Evolutionary conservation across 2,797 vertebrate species (phyloP).

Genomic region (Hydrophis major): DNA sequence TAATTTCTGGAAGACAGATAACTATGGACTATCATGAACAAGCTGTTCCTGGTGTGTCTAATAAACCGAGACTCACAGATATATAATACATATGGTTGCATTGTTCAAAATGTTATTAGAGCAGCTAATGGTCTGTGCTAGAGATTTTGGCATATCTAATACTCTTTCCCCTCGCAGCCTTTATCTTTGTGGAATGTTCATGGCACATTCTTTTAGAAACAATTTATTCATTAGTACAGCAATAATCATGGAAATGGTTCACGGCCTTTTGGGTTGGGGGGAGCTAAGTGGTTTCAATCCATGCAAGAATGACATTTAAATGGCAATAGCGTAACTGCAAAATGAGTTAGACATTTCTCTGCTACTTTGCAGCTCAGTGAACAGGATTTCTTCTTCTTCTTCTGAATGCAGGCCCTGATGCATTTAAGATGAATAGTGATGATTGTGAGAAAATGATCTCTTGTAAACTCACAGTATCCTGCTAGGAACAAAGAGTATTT

Average conservation of each 20-base stretch:
- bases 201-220: slow-evolving; percentile 28
- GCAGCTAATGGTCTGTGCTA: not conserved
- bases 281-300: slow-evolving; percentile 57
- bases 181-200: slow-evolving; percentile 42
- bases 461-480: slow-evolving; percentile 69
- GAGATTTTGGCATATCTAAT: not conserved
- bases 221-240: slow-evolving; percentile 62
- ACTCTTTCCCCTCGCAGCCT: not conserved
- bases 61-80: not conserved
- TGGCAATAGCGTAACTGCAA: slow-evolving; percentile 71
- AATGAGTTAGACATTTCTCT: slow-evolving; percentile 71
- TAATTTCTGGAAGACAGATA: not conserved
- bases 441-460: slow-evolving; percentile 79
- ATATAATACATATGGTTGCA: not conserved
- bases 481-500: slow-evolving; percentile 75
- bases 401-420: slow-evolving; percentile 52
- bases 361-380: slow-evolving; percentile 74
- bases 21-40: not conserved
- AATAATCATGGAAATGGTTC: slow-evolving; percentile 70
- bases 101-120: not conserved
- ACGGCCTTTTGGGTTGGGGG: slow-evolving; percentile 43
- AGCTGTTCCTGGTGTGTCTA: slow-evolving; percentile 5
- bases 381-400: slow-evolving; percentile 60
- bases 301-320: slow-evolving; percentile 67
- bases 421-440: slow-evolving; percentile 76